Percentiles rank a stretch among this genome's conserved stretches.
These are phyloP conservation scores for cattle (Bos taurus) DNA, from an alignment of 2,113 vertebrate genomes.

Conservation along the genomic window DNA sequence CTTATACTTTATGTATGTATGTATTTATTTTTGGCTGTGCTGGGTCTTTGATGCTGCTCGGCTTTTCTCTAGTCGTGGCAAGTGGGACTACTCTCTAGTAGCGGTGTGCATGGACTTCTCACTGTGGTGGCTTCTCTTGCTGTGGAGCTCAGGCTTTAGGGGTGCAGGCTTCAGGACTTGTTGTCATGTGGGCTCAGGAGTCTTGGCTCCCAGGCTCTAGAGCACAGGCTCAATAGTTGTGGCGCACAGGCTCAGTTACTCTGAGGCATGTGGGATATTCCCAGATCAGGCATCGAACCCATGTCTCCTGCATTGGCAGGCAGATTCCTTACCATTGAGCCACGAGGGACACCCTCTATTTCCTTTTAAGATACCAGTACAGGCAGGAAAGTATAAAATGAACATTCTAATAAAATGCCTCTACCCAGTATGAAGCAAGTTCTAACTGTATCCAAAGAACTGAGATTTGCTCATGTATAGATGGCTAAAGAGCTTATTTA, in stretches of 20 bases:
- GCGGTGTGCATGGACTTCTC: background rate
- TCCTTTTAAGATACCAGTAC: background rate
- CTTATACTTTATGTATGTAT: background rate
- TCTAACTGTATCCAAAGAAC: slow-evolving; percentile 1
- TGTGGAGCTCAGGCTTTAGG: background rate
- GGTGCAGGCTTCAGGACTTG: background rate
- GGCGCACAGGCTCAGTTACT: background rate
- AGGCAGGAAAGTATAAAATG: background rate
- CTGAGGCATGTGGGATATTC: background rate
- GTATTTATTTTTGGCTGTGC: background rate
- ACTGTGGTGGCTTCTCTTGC: background rate
- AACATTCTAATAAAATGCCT: slow-evolving; percentile 11
- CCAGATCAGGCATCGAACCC: background rate
- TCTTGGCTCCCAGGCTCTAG: background rate
- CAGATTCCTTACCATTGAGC: background rate
- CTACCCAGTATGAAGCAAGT: slow-evolving; percentile 32
- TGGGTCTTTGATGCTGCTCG: background rate
- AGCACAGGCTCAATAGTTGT: background rate
- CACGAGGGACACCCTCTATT: background rate
- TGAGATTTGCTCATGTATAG: background rate
- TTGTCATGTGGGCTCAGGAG: background rate
- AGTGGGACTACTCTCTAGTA: background rate
- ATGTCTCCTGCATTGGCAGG: background rate
- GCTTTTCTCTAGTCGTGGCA: background rate
- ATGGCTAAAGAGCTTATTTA: background rate